Conservation (phyloP, 2,113 vertebrate genomes). For the Mesoclemmys tuberculata region DNA sequence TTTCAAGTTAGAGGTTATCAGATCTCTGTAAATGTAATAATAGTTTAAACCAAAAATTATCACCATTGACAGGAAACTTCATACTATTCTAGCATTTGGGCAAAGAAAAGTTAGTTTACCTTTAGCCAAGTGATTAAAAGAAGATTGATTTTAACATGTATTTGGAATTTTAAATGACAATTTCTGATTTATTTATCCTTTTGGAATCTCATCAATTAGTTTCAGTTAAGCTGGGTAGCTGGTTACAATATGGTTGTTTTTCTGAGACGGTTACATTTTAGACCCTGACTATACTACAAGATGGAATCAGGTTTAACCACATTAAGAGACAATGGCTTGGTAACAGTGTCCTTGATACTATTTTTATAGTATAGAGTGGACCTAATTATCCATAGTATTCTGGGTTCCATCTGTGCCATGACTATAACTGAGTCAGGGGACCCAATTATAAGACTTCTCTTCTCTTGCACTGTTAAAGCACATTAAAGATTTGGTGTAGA, state of each 20-base stretch:
- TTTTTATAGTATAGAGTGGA: too few species aligned
- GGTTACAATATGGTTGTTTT: background rate
- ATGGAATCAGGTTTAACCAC: background rate
- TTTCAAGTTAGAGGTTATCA: background rate
- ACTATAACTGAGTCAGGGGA: background rate
- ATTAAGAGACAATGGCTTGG: background rate
- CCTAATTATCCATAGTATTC: too few species aligned
- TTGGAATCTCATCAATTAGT: background rate
- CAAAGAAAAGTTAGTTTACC: background rate
- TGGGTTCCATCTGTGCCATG: background rate
- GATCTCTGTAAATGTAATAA: background rate
- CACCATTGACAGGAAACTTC: background rate
- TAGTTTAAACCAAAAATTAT: background rate
- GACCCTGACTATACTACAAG: background rate
- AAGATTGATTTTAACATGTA: background rate
- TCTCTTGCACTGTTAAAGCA: background rate
- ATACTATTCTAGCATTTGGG: background rate
- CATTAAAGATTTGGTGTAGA: background rate
- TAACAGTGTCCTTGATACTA: background rate
- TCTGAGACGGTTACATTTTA: background rate
- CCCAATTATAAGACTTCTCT: background rate
- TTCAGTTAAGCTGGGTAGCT: accelerated
- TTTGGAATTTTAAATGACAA: accelerated
- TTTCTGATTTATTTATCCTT: background rate
- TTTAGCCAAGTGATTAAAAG: background rate